Base-by-base conservation (phyloP, 2,113 vertebrate genomes). In the Leucoraja erinaceus region DNA sequence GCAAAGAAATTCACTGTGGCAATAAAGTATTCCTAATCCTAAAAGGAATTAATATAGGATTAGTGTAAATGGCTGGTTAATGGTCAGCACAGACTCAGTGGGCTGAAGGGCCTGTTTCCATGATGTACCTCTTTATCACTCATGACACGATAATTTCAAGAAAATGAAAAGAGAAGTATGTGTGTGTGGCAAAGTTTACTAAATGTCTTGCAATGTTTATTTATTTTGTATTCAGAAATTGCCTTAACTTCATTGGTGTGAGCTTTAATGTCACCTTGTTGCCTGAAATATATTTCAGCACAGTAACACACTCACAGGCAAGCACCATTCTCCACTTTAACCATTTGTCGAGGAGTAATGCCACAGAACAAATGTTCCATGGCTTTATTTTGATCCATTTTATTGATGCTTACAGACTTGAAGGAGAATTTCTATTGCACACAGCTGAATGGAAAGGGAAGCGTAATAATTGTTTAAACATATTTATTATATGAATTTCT, bases 401-500 rank as follows among this genome's bases (percentile, higher is more conserved):
- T 54, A 91, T 74, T 91, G 68, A 54, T 54, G 68, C 38, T 91
- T 91, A 25, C 47, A 70, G 68, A 74, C 90, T 74, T 31, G 28
- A 91, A 28, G 90, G 90, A 54, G 90, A 91, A 91, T 70, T 91
- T 91, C 66, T 54, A 70, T 47, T 91, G 68, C 90, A 72, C 68
- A 47, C 11, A 28, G 20, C 66, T 72, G 68, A 70, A 72, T 47
- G 90, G 38, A 47, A 91, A 72, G 72, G 2, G 66, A 70, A 25
- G 33, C 68, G 9, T 2, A 72, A 54, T 72, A 91, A 74, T 91
- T 74, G 90, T 70, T 54, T 91, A 12, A 70, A 54, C 90, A 74
- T 91, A 47, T 91, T 91, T 91, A 91, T 91, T 47, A 72, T 91
- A 70, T 91, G 90, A 68, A 38, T 91, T 91, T 91, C 22, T 33